Percentiles rank a stretch among this genome's conserved stretches.
These are phyloP conservation scores for Fistularia commersonii DNA, from an alignment of 2,797 vertebrate species.

Conservation along the genomic window DNA sequence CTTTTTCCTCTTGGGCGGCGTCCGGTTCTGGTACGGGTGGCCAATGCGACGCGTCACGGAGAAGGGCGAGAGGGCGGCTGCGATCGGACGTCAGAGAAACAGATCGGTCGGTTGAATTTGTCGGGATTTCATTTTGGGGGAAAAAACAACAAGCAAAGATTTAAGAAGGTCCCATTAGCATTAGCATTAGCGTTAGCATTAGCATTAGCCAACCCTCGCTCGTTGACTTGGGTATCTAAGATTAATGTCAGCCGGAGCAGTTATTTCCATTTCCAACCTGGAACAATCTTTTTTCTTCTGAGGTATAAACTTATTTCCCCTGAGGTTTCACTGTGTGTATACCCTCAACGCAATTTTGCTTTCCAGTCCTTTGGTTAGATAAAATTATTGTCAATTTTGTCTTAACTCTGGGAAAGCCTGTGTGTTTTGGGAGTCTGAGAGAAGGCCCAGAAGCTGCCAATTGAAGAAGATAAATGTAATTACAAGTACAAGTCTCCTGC, in stretches of 20 bases:
- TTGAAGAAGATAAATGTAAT: constrained; percentile 42
- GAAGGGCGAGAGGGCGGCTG: constrained; percentile 90
- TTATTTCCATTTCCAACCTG: constrained; percentile 17
- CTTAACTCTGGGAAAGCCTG: constrained; percentile 25
- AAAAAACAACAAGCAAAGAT: too few species aligned
- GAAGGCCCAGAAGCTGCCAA: constrained; percentile 40
- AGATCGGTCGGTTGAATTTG: not conserved
- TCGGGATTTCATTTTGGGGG: too few species aligned
- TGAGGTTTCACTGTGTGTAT: constrained; percentile 19
- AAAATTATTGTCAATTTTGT: constrained; percentile 30
- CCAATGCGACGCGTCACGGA: constrained; percentile 90
- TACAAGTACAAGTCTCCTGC: constrained; percentile 31
- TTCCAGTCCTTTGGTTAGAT: constrained; percentile 20
- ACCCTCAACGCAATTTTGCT: constrained; percentile 13
- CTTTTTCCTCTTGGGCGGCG: constrained; percentile 94
- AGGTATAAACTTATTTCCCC: constrained; percentile 23
- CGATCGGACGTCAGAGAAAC: not conserved
- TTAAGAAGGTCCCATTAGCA: too few species aligned
- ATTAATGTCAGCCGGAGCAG: not conserved
- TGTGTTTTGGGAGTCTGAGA: constrained; percentile 30
- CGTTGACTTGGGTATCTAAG: not conserved
- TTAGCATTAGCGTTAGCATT: too few species aligned
- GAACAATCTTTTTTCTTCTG: constrained; percentile 7
- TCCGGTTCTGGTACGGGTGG: constrained; percentile 96
- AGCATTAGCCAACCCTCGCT: constrained; percentile 4